Base-by-base conservation (phyloP, 2,888 invertebrate species). In the Tenthredo mesomela region DNA sequence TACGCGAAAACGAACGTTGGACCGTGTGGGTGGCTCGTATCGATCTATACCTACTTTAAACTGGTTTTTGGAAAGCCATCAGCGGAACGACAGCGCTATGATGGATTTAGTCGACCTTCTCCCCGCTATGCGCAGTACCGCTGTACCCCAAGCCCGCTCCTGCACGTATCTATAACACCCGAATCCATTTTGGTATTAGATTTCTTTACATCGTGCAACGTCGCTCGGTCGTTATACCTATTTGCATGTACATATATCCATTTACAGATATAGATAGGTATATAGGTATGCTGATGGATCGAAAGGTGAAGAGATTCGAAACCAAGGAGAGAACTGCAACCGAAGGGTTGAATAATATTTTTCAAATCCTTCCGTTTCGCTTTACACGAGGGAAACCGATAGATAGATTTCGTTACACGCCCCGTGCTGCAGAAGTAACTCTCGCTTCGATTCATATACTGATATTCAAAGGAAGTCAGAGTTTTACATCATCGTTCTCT, bases 121-220 rank as follows among this genome's bases (percentile, higher is more conserved):
- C 77, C 47, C 25, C 40, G 21, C 54, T 47, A 47, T 88, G 87
- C 61, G 61, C 77, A 40, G 37, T 29, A 25, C 61, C 61, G 67
- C 47, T 29, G 82, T 67, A 61, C 67, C 67, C 70, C 54, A n/a
- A 82, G 50, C 82, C 54, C 77, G n/a, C n/a, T 25, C 37, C 40
- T 80, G 2, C 15, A 85, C 84, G 86, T 89, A 88, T 89, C 88
- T 87, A 86, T 88, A 89, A 88, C 89, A 82, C 87, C 89, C 88
- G 89, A 90, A 90, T 89, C 90, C 90, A 90, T 90, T 90, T 90
- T 89, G 87, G 90, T 89, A 90, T 90, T 90, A 90, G 90, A 90
- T 90, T 89, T 89, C 90, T 88, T 87, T 87, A 89, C 86, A 88
- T 88, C 86, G 86, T 0, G 54, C 18, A 47, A 77, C 77, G 33